Evolutionary conservation across 2,888 invertebrate species (phyloP).

Genomic region (Trachelus stipa): DNA sequence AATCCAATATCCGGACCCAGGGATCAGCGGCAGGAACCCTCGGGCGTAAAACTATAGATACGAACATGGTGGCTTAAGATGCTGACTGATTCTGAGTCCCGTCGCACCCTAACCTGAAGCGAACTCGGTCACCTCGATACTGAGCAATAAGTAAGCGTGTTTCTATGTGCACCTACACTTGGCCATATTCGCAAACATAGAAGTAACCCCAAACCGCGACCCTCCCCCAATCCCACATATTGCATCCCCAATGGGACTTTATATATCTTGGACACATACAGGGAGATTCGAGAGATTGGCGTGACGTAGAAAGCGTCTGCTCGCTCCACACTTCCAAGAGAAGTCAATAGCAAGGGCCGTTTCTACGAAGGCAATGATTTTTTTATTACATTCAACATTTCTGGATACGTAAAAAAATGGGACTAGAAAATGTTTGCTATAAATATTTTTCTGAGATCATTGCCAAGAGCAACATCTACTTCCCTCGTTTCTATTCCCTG

Average conservation of each 20-base stretch:
- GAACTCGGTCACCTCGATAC: slow-evolving; percentile 32
- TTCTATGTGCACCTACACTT: slow-evolving; percentile 22
- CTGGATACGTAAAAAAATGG: neutral
- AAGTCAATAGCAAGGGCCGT: neutral
- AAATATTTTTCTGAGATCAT: neutral
- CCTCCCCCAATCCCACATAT: slow-evolving; percentile 25
- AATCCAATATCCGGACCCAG: slow-evolving; percentile 42
- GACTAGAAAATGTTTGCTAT: neutral
- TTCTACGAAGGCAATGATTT: neutral
- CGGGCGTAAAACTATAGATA: slow-evolving; percentile 31
- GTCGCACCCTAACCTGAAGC: slow-evolving; percentile 27
- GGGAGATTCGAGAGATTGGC: slow-evolving; percentile 3
- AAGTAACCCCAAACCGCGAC: slow-evolving; percentile 26
- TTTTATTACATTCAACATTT: too few species aligned
- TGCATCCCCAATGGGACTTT: slow-evolving; percentile 26
- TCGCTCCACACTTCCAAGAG: neutral
- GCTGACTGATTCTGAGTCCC: slow-evolving; percentile 14
- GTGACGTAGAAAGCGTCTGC: neutral
- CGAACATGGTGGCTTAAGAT: slow-evolving; percentile 25
- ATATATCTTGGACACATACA: slow-evolving; percentile 37
- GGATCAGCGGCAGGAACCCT: slow-evolving; percentile 18
- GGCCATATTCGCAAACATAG: slow-evolving; percentile 27
- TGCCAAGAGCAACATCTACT: neutral
- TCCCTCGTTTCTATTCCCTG: neutral
- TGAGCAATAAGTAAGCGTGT: slow-evolving; percentile 38